These are phyloP conservation scores for Phyllopteryx taeniolatus DNA, from an alignment of 2,113 vertebrate species.

Conservation along the genomic window DNA sequence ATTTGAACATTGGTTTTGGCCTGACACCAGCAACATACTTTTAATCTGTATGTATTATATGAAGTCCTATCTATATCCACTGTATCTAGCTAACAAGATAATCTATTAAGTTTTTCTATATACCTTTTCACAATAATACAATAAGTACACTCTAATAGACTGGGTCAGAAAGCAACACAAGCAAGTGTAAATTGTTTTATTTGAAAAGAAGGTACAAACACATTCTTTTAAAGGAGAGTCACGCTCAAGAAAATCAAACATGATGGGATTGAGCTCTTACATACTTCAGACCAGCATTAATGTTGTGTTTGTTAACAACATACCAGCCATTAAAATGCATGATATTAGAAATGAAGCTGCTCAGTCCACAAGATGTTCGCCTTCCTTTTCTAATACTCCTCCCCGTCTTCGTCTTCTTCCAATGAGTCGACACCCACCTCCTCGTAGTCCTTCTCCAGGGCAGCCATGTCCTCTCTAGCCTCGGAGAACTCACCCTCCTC, in stretches of 20 bases:
- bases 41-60: too few relatives aligned
- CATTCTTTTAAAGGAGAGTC: conserved; percentile 12
- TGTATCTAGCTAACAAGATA: too few relatives aligned
- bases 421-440: conserved; percentile 76
- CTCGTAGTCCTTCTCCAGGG: conserved; percentile 86
- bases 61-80: too few relatives aligned
- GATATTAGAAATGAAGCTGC: background rate
- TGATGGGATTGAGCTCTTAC: conserved; percentile 17
- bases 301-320: conserved; percentile 16
- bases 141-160: too few relatives aligned
- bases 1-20: too few relatives aligned
- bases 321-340: conserved; percentile 11
- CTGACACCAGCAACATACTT: too few relatives aligned
- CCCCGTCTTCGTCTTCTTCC: conserved; percentile 56
- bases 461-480: conserved; percentile 84
- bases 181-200: conserved; percentile 42
- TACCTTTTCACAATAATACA: too few relatives aligned
- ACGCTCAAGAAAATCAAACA: conserved; percentile 26
- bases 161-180: background rate
- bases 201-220: conserved; percentile 44
- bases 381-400: conserved; percentile 50
- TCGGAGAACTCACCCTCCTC: conserved; percentile 85
- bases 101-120: too few relatives aligned
- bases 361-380: background rate
- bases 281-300: conserved; percentile 13